Conservation (phyloP, 2,888 invertebrate species). For the Drosophila aldrichi region DNA sequence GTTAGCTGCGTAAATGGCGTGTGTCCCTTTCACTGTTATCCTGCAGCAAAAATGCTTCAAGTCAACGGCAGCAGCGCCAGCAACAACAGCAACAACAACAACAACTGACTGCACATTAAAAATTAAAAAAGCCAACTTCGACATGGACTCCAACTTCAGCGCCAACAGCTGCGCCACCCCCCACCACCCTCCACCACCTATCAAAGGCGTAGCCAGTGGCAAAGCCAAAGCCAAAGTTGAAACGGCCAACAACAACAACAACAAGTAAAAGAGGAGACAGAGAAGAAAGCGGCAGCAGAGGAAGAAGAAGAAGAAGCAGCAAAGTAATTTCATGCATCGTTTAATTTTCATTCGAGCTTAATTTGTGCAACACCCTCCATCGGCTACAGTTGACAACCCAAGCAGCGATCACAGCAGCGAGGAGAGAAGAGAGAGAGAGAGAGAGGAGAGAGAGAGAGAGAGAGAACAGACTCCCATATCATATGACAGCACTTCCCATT, state of each 20-base stretch:
- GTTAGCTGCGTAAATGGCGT: constrained; percentile 76
- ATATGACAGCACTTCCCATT: constrained; percentile 36
- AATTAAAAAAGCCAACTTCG: constrained; percentile 74
- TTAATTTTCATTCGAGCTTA: constrained; percentile 84
- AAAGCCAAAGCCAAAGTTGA: constrained; percentile 63
- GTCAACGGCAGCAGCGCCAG: constrained; percentile 19
- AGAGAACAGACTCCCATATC: constrained; percentile 51
- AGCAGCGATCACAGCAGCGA: constrained; percentile 26
- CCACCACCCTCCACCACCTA: background rate
- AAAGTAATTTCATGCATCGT: constrained; percentile 84
- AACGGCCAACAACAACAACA: constrained; percentile 29
- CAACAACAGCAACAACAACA: too few species aligned
- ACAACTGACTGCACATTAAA: constrained; percentile 78
- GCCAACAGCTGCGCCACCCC: background rate
- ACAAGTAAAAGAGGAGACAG: background rate
- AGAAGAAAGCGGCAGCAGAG: constrained; percentile 20
- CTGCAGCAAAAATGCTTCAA: constrained; percentile 43
- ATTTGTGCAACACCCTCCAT: constrained; percentile 76
- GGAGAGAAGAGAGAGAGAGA: constrained; percentile 15
- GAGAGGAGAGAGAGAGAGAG: too few species aligned
- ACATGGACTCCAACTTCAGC: constrained; percentile 5
- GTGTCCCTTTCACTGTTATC: constrained; percentile 58
- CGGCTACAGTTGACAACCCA: constrained; percentile 45
- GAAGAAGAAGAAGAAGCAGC: constrained; percentile 57
- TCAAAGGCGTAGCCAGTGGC: constrained; percentile 29